A percentile compares a stretch with the other conserved stretches of the same genome.
Evolutionary conservation across 2,113 vertebrate species (phyloP).

Genomic region (Dicaeum eximium): DNA sequence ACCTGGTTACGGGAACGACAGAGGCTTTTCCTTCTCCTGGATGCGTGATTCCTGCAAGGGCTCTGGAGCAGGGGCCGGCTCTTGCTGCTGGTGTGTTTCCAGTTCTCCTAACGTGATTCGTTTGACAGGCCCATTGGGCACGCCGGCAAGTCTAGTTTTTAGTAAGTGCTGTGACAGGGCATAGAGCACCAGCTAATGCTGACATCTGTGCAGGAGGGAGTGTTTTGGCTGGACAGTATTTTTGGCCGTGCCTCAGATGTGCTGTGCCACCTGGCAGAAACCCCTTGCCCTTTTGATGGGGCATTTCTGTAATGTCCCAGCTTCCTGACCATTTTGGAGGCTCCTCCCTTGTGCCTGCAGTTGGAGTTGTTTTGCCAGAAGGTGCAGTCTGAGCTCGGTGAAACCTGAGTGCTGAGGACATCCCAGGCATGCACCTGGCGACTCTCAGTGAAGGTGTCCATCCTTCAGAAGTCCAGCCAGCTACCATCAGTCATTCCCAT

Average conservation of each 20-base stretch:
- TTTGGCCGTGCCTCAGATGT: not conserved
- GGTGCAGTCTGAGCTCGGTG: not conserved
- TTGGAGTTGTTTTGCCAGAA: not conserved
- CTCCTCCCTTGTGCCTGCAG: not conserved
- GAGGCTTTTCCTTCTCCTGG: conserved; percentile 20
- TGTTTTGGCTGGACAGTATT: not conserved
- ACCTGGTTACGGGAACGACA: conserved; percentile 47
- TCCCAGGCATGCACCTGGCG: not conserved
- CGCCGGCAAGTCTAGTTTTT: not conserved
- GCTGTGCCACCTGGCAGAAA: not conserved
- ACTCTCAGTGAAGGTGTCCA: not conserved
- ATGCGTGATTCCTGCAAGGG: not conserved
- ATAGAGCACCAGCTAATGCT: not conserved
- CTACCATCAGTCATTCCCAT: not conserved
- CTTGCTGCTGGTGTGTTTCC: conserved; percentile 34
- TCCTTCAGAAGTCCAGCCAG: not conserved
- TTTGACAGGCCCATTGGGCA: conserved; percentile 45
- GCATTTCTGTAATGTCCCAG: not conserved
- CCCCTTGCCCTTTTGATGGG: not conserved
- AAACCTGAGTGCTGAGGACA: not conserved
- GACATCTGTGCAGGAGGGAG: not conserved
- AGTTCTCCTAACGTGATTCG: conserved; percentile 15
- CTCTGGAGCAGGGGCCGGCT: not conserved
- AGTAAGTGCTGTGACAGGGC: not conserved
- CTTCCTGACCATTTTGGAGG: not conserved